Percentiles rank a stretch among this genome's conserved stretches.
phyloP scores from a whole-genome alignment of 2,888 invertebrate species.

The Calliphora vomitoria region DNA sequence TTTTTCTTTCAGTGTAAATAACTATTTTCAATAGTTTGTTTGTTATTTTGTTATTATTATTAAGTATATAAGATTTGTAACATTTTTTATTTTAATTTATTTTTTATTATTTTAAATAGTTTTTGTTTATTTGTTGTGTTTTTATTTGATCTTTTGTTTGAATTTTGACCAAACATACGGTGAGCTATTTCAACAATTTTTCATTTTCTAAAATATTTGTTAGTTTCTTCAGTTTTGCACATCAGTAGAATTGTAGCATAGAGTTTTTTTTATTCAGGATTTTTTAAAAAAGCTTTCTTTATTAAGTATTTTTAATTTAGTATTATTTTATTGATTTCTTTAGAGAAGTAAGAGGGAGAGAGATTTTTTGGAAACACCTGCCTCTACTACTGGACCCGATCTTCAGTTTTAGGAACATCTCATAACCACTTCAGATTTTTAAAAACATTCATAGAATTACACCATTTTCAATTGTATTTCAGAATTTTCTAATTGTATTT shows the following conservation, averaged over 20 bases:
- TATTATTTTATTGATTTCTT: too few species aligned
- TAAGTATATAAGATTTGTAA: constrained; percentile 12
- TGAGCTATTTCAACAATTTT: constrained; percentile 48
- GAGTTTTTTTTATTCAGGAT: background rate
- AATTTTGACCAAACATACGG: constrained; percentile 13
- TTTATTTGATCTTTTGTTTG: constrained; percentile 5
- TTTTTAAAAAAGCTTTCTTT: background rate
- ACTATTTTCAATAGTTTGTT: constrained; percentile 36
- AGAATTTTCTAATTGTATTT: too few species aligned
- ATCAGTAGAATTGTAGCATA: constrained; percentile 1
- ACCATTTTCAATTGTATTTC: too few species aligned
- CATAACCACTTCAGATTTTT: too few species aligned
- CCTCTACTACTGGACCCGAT: too few species aligned
- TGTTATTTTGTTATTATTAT: background rate
- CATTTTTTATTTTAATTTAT: background rate
- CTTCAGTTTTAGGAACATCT: too few species aligned
- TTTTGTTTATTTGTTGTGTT: constrained; percentile 9
- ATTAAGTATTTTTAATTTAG: background rate
- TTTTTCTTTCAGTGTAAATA: constrained; percentile 56
- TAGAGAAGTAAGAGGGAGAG: too few species aligned
- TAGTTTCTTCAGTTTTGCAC: constrained; percentile 11
- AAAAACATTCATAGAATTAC: too few species aligned
- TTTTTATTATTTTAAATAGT: background rate
- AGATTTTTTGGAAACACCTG: too few species aligned
- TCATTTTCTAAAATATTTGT: background rate